Evolutionary conservation across 2,888 invertebrate genomes (phyloP), one percentile per base, ranked within the genome.

Genomic region (Hipparchia semele): DNA sequence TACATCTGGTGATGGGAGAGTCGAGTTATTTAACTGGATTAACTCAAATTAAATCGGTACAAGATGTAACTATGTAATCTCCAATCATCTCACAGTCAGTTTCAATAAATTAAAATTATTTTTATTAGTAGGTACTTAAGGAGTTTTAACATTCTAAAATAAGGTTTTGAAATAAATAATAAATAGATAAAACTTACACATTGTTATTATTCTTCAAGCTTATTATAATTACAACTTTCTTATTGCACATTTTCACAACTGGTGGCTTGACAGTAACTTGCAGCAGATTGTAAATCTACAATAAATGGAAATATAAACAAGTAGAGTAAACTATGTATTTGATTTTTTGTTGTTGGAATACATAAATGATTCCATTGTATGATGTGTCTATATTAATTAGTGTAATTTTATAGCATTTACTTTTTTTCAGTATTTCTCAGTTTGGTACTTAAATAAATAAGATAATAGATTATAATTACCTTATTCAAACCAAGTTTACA

Each of bases 231-330:
- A 90, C 79, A 56, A 92, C 72, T 80, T 89, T 90, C 46, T 84
- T 83, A 75, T 91, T 91, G 74, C 88, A 92, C 8, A 86, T 73
- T 82, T 86, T 88, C 2, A 90, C 79, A 83, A 83, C 84, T 7
- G 90, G 89, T 60, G 77, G 77, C 23, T 77, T 70, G 45, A 80
- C 82, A 71, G 82, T 80, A 1, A 91, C 80, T 73, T 81, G 82
- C 10, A 90, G 73, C 8, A 80, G 79, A 59, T 79, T 81, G 66
- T 79, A 76, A 45, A 83, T 79, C 92, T 92, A 84, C 70, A 88
- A 88, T 75, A 13, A 58, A 8, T 49, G 8, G 58, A 54, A 8
- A n/a, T n/a, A 58, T 53, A 6, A 46, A 4, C 3, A 39, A 39
- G 39, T 39, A 39, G 39, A 39, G 39, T 1, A 39, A 39, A 39